Evolutionary conservation across 2,113 vertebrate species (phyloP), one percentile per base, ranked within the genome.

Genomic region (Empidonax traillii): DNA sequence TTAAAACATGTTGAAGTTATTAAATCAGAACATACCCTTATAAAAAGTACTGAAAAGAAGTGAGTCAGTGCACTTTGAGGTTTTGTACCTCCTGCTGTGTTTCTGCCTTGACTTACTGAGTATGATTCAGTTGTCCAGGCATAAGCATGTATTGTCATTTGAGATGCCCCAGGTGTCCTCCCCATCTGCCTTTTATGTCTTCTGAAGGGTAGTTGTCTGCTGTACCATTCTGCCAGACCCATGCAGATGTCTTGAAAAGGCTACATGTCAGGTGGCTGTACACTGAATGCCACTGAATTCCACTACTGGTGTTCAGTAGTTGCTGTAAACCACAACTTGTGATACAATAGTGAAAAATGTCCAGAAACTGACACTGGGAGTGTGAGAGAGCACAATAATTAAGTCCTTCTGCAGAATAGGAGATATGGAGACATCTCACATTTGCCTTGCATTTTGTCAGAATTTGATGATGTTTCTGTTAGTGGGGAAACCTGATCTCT

Each of bases 361-460:
- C 30, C 63, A 61, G 21, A 33, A 3, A 3, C 18, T 46, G 52
- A 8, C 44, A 30, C 0, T 55, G 21, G 15, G 19, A 72, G 13
- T 22, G 12, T 30, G 37, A n/a, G 15, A 89, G 8, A 63, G 4
- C 18, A 69, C 0, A 0, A 23, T 53, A 63, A 22, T 76, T 63
- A 49, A 84, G 20, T 19, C 2, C 2, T 72, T 79, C 76, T 83
- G 4, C n/a, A 86, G 37, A 12, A 24, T n/a, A 80, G 53, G 21
- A 68, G 8, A 33, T 35, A 44, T 0, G 6, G 30, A 68, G 23
- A 72, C 1, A 1, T 65, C 51, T 46, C 63, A 66, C 7, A 33
- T 51, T 69, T 72, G 27, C 39, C 39, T 71, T 82, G 14, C 6
- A 2, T 66, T 37, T 61, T 65, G 41, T 44, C 31, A 85, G 55